These are phyloP conservation scores for Falco peregrinus DNA, from an alignment of 2,797 vertebrate species.

Conservation along the genomic window DNA sequence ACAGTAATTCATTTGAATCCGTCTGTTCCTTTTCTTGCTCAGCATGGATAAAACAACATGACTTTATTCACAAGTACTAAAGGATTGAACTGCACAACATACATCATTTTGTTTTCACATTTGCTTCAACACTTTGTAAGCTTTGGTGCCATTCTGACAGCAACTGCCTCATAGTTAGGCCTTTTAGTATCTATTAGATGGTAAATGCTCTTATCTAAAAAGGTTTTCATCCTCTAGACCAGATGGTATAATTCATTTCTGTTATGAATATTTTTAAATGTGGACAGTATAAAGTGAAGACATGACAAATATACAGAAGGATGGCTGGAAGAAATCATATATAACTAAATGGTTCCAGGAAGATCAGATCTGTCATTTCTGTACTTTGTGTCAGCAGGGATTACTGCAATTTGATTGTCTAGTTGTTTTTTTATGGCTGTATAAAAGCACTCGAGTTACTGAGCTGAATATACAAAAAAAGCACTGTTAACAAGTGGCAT, in stretches of 20 bases:
- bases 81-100: background rate
- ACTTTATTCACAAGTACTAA: background rate
- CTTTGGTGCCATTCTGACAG: conserved; percentile 3
- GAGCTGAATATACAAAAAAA: background rate
- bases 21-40: background rate
- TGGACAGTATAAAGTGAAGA: background rate
- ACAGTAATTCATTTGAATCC: background rate
- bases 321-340: background rate
- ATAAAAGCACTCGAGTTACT: background rate
- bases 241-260: conserved; percentile 24
- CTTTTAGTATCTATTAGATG: background rate
- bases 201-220: background rate
- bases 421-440: background rate
- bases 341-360: background rate
- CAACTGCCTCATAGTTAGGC: background rate
- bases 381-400: background rate
- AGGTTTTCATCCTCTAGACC: background rate
- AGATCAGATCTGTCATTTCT: background rate
- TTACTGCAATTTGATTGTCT: background rate
- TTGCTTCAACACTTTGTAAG: background rate
- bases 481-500: background rate
- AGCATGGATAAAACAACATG: background rate
- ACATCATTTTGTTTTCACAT: background rate
- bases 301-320: background rate
- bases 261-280: background rate